Base-by-base conservation (phyloP, 2,888 invertebrate genomes). In the Drosophila robusta region DNA sequence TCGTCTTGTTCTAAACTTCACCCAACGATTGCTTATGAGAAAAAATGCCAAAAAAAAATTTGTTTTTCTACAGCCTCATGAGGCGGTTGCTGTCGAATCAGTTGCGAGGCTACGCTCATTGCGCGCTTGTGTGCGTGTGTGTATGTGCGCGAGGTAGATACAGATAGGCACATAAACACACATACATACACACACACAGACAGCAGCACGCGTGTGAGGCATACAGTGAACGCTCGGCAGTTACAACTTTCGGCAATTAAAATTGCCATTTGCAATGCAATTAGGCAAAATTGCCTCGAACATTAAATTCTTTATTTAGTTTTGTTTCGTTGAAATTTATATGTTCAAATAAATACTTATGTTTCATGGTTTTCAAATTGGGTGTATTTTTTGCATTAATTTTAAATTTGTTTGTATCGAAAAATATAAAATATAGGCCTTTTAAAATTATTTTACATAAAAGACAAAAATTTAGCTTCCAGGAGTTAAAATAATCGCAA, bases 81-180 rank as follows among this genome's bases (percentile, higher is more conserved):
- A 46, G 52, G 70, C 70, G 57, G 69, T 56, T 55, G 62, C 72
- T 70, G 66, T 70, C 63, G 60, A 75, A 70, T 70, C 75, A 63
- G 75, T 75, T 75, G 60, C 70, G 75, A 70, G 75, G 70, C 63
- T 62, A 75, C 61, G 71, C 61, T 70, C 45, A 54, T 69, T 70
- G 67, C 46, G 50, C 46, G 69, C 61, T 52, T 32, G 60, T 64
- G 41, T 63, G 44, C 41, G 55, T 26, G 11, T 36, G 45, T 46
- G 51, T 61, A 34, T 44, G 54, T 69, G 62, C 57, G 58, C 42
- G 71, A 69, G 70, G 61, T 77, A 79, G 55, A 78, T 69, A 75
- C 70, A 67, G 69, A 64, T 64, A 55, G 49, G 44, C 56, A 32
- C 51, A 39, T 58, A 68, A 46, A 47, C 45, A 45, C 22, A 58